A percentile compares a stretch with the other conserved stretches of the same genome.
Conservation (phyloP, 1,140 invertebrate species). For the Gonatopus flavifemur region DNA sequence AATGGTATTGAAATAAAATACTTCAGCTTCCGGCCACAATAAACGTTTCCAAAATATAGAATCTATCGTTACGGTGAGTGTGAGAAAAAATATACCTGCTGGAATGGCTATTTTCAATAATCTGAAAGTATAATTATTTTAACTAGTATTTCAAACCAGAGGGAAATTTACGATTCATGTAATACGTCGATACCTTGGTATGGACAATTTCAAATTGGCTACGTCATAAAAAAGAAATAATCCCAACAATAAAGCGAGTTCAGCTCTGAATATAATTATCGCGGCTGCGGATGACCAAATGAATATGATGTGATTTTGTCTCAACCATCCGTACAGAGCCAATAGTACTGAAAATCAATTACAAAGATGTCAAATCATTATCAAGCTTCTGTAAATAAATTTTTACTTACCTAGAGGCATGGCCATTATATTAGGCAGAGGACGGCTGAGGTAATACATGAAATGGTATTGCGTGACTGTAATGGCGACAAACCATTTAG, state of each 20-base stretch:
- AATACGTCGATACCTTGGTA: slow-evolving; percentile 51
- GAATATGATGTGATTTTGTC: slow-evolving; percentile 74
- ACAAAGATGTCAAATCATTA: slow-evolving; percentile 2
- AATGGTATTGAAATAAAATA: slow-evolving; percentile 94
- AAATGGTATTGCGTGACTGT: slow-evolving; percentile 96
- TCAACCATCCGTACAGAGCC: slow-evolving; percentile 84
- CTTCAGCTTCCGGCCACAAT: slow-evolving; percentile 97
- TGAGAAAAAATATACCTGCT: slow-evolving; percentile 69
- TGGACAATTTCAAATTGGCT: slow-evolving; percentile 55
- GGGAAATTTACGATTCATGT: no score
- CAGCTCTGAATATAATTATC: slow-evolving; percentile 89
- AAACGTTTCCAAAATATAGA: slow-evolving; percentile 90
- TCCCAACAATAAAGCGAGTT: slow-evolving; percentile 86
- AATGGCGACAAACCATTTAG: slow-evolving; percentile 82
- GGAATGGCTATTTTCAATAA: slow-evolving; percentile 73
- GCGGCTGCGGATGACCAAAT: slow-evolving; percentile 82
- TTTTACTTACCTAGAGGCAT: slow-evolving; percentile 78
- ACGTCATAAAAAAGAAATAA: slow-evolving; percentile 83
- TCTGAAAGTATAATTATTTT: slow-evolving; percentile 58
- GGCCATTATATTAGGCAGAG: slow-evolving; percentile 96
- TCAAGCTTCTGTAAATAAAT: neutral
- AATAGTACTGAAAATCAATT: slow-evolving; percentile 77
- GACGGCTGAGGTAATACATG: slow-evolving; percentile 92
- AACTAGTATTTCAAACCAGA: slow-evolving; percentile 2
- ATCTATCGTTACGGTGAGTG: slow-evolving; percentile 80